Evolutionary conservation across 2,888 invertebrate genomes (phyloP).

Genomic region (Hesperia comma): DNA sequence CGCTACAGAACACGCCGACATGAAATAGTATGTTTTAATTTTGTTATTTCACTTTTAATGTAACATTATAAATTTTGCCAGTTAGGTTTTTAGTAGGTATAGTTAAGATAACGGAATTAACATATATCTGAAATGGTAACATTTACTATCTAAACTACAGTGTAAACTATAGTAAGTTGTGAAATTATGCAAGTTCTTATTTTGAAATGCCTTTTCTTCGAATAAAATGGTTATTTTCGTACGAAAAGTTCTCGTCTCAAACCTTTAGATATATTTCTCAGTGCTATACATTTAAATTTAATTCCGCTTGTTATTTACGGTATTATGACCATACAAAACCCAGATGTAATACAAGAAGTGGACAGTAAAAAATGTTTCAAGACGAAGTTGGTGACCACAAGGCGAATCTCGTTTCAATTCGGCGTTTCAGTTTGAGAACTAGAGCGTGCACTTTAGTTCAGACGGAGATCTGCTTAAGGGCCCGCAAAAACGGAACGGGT

Average conservation of each 20-base stretch:
- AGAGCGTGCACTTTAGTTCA: slow-evolving; percentile 58
- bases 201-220: too few relatives aligned
- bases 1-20: too few relatives aligned
- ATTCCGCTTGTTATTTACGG: neutral
- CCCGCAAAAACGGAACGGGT: slow-evolving; percentile 37
- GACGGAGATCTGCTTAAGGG: slow-evolving; percentile 36
- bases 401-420: slow-evolving; percentile 45
- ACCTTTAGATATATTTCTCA: neutral
- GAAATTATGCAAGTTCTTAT: too few relatives aligned
- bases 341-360: neutral
- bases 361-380: slow-evolving; percentile 3
- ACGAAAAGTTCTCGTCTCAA: neutral
- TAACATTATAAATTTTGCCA: too few relatives aligned
- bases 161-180: too few relatives aligned
- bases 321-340: neutral
- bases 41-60: too few relatives aligned
- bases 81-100: too few relatives aligned
- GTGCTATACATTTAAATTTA: neutral
- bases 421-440: slow-evolving; percentile 64
- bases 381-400: slow-evolving; percentile 20
- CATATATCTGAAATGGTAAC: too few relatives aligned
- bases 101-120: neutral
- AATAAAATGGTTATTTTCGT: too few relatives aligned
- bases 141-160: too few relatives aligned
- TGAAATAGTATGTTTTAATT: too few relatives aligned